phyloP scores from a whole-genome alignment of 2,797 vertebrate species.

The Leptodactylus fallax region DNA sequence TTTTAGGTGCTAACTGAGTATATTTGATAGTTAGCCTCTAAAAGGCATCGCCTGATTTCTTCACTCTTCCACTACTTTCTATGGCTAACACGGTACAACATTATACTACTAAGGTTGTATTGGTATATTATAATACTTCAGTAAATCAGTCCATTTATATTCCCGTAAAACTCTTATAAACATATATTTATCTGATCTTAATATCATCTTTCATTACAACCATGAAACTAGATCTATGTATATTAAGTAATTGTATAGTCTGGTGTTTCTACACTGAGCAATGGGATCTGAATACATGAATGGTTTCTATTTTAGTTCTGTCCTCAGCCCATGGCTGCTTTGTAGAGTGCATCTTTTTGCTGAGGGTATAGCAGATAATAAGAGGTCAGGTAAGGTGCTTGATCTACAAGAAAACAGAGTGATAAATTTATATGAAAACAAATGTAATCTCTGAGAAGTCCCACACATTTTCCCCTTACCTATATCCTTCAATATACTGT shows the following conservation, averaged over 20 bases:
- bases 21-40: too few species aligned
- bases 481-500: not conserved
- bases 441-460: not conserved
- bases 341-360: slow-evolving; percentile 18
- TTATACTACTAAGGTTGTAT: too few species aligned
- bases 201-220: too few species aligned
- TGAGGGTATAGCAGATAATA: not conserved
- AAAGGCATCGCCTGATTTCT: too few species aligned
- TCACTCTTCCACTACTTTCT: too few species aligned
- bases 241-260: not conserved
- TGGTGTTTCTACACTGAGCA: not conserved
- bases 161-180: not conserved
- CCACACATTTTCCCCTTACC: not conserved
- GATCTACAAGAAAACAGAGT: not conserved
- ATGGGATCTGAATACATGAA: slow-evolving; percentile 18
- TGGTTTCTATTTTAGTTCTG: slow-evolving; percentile 38
- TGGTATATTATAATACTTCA: not conserved
- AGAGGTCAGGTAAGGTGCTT: not conserved
- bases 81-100: too few species aligned
- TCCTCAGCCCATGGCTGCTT: not conserved
- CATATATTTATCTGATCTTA: too few species aligned
- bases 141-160: not conserved
- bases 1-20: too few species aligned
- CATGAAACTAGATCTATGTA: too few species aligned
- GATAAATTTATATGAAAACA: not conserved